Conservation (phyloP, 2,888 invertebrate species). For the Elysia crispata region DNA sequence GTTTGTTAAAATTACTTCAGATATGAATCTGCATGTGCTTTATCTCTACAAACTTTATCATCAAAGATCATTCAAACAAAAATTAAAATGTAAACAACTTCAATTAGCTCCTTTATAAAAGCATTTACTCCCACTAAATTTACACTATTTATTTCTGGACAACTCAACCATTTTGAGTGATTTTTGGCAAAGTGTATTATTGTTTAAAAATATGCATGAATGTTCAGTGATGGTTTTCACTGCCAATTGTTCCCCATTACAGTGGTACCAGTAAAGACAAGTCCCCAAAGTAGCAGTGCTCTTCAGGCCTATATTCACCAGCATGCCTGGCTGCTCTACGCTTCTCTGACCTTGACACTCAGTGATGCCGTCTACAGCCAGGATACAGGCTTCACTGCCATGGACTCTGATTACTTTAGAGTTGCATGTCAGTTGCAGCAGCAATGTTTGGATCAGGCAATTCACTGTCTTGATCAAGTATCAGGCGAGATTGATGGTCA, state of each 20-base stretch:
- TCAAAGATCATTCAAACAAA: too few species aligned
- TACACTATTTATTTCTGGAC: too few species aligned
- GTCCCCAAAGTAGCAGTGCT: slow-evolving; percentile 68
- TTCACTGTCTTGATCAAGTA: slow-evolving; percentile 68
- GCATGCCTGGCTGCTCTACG: slow-evolving; percentile 75
- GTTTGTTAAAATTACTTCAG: too few species aligned
- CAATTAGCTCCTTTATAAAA: too few species aligned
- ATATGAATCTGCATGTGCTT: too few species aligned
- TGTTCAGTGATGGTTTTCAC: too few species aligned
- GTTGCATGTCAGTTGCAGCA: slow-evolving; percentile 71
- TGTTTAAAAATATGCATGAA: too few species aligned
- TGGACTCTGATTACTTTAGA: slow-evolving; percentile 69
- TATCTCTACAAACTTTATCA: too few species aligned
- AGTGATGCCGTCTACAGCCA: slow-evolving; percentile 70
- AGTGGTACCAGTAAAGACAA: slow-evolving; percentile 66
- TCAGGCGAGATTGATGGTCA: slow-evolving; percentile 68
- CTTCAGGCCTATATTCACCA: slow-evolving; percentile 76
- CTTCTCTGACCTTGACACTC: slow-evolving; percentile 70
- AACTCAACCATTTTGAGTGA: too few species aligned
- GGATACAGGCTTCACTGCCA: slow-evolving; percentile 53
- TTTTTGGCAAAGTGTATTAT: too few species aligned
- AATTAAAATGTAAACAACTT: too few species aligned
- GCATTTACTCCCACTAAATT: too few species aligned
- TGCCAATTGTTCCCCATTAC: background rate
- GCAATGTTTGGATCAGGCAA: slow-evolving; percentile 68